Conservation (phyloP, 1,140 invertebrate species). For the Megalonaias nervosa region DNA sequence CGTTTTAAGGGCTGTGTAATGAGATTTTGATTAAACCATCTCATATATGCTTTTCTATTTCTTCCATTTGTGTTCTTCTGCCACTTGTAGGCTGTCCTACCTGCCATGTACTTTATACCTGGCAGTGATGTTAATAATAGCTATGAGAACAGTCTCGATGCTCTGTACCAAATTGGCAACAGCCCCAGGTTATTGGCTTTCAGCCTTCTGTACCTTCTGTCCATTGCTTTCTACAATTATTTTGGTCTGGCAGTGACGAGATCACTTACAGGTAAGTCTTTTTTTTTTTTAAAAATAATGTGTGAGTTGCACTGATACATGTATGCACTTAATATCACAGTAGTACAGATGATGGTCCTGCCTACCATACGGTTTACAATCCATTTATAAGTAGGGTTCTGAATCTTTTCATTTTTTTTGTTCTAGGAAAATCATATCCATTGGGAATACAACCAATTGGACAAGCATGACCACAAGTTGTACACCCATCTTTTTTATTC, state of each 20-base stretch:
- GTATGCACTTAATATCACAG: background rate
- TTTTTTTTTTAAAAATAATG: background rate
- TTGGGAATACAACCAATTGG: no score
- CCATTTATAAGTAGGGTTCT: background rate
- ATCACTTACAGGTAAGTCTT: slow-evolving; percentile 61
- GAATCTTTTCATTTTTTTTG: no score
- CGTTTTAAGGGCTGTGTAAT: no score
- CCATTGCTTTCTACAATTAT: slow-evolving; percentile 69
- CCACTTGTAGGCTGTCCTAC: slow-evolving; percentile 57
- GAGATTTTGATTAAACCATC: no score
- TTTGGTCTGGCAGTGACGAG: slow-evolving; percentile 67
- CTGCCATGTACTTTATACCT: slow-evolving; percentile 66
- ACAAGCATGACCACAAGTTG: no score
- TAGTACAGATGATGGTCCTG: background rate
- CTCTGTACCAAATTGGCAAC: slow-evolving; percentile 62
- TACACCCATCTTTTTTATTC: no score
- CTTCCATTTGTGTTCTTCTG: background rate
- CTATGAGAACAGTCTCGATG: slow-evolving; percentile 68
- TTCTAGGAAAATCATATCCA: no score
- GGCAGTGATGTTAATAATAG: slow-evolving; percentile 57
- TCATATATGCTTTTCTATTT: no score
- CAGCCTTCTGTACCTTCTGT: slow-evolving; percentile 62
- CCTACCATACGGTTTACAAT: background rate
- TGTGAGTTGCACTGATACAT: background rate
- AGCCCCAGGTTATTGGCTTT: slow-evolving; percentile 55